These are phyloP conservation scores for Scolopax bukidnonensis DNA, from an alignment of 2,797 vertebrate species.

Conservation along the genomic window DNA sequence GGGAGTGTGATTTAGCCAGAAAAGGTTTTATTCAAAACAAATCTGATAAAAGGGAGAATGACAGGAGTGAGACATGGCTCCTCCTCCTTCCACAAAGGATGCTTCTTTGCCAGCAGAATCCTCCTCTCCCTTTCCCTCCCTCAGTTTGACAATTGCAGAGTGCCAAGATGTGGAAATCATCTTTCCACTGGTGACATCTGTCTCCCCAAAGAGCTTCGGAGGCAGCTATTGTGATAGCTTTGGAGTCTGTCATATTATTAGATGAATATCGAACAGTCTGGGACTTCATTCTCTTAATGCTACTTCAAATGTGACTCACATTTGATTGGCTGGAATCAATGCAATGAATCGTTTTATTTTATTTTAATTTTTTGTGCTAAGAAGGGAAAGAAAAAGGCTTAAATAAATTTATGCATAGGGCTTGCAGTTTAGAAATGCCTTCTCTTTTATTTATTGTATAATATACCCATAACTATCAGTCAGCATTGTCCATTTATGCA, in stretches of 20 bases:
- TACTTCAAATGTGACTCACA: neutral
- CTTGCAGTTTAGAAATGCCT: neutral
- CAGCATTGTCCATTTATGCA: neutral
- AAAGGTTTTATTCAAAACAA: neutral
- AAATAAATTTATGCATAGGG: neutral
- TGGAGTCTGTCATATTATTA: constrained; percentile 58
- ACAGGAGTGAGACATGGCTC: neutral
- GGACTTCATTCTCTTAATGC: constrained; percentile 42
- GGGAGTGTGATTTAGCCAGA: neutral
- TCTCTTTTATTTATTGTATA: neutral
- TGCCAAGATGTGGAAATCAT: constrained; percentile 47
- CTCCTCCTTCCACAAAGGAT: constrained; percentile 41
- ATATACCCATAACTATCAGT: neutral
- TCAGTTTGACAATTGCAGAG: constrained; percentile 26
- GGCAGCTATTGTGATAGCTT: constrained; percentile 52
- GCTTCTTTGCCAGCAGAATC: neutral
- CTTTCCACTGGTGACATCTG: constrained; percentile 55
- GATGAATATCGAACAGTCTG: constrained; percentile 51
- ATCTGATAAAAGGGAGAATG: constrained; percentile 32
- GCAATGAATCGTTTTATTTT: neutral
- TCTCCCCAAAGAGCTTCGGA: constrained; percentile 49
- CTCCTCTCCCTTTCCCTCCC: neutral
- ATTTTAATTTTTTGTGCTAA: neutral
- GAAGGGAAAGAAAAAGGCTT: neutral
- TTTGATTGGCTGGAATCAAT: constrained; percentile 13